Conservation (phyloP, 2,113 vertebrate genomes). For the Nicator chloris region DNA sequence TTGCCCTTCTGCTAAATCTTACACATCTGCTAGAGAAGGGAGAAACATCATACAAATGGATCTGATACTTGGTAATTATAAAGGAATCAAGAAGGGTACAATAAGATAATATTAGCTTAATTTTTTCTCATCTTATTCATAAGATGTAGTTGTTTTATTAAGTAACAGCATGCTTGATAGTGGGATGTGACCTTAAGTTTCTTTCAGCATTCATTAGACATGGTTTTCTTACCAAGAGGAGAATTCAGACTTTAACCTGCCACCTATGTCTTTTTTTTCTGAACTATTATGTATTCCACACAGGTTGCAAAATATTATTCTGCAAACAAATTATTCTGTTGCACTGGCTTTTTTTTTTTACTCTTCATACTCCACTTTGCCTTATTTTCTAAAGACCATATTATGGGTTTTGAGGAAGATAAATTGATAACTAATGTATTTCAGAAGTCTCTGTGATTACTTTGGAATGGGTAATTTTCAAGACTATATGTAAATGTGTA, state of each 20-base stretch:
- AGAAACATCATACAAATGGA: neutral
- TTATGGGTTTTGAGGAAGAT: neutral
- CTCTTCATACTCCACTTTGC: neutral
- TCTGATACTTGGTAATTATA: neutral
- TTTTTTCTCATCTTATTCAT: slow-evolving; percentile 17
- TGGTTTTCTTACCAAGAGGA: neutral
- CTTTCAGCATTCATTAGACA: neutral
- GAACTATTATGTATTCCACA: slow-evolving; percentile 9
- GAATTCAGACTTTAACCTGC: slow-evolving; percentile 28
- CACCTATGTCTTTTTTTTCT: neutral
- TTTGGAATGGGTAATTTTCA: neutral
- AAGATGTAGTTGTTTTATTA: neutral
- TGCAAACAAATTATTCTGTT: slow-evolving; percentile 28
- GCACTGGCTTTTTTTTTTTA: neutral
- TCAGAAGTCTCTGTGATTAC: neutral
- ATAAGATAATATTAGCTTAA: neutral
- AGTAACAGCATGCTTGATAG: neutral
- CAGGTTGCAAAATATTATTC: slow-evolving; percentile 42
- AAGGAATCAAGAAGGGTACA: neutral
- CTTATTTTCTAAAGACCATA: neutral
- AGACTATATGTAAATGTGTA: neutral
- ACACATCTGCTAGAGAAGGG: neutral
- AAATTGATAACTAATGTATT: slow-evolving; percentile 15
- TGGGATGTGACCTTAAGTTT: neutral
- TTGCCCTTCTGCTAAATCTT: neutral